Evolutionary conservation across 2,797 vertebrate genomes (phyloP).

Genomic region (Labroides dimidiatus): DNA sequence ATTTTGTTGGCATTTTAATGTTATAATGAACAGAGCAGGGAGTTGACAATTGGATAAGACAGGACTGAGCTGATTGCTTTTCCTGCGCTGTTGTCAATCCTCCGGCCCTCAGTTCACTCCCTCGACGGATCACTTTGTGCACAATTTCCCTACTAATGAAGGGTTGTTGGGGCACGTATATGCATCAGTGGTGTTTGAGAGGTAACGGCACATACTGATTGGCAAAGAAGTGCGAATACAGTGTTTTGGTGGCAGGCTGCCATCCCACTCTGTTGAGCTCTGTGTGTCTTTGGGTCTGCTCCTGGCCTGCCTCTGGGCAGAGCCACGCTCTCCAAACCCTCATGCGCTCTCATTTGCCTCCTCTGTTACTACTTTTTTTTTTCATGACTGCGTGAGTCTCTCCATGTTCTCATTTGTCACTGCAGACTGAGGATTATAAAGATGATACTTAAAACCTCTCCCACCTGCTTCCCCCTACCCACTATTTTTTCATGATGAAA

Average conservation of each 20-base stretch:
- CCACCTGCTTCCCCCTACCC: not conserved
- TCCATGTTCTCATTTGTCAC: constrained; percentile 25
- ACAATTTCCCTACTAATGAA: constrained; percentile 71
- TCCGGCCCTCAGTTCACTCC: constrained; percentile 44
- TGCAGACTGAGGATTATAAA: constrained; percentile 18
- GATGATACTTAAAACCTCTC: constrained; percentile 11
- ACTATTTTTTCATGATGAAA: constrained; percentile 26
- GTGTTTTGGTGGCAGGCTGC: constrained; percentile 39
- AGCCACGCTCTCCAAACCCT: constrained; percentile 28
- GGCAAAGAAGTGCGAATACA: constrained; percentile 38
- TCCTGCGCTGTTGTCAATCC: constrained; percentile 49
- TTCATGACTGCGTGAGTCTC: constrained; percentile 10
- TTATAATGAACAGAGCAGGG: constrained; percentile 3
- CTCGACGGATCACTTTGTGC: constrained; percentile 66
- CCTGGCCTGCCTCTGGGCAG: constrained; percentile 40
- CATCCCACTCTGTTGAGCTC: constrained; percentile 31
- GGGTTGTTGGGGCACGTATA: constrained; percentile 47
- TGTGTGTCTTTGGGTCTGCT: constrained; percentile 45
- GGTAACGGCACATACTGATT: constrained; percentile 58
- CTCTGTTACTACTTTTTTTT: constrained; percentile 17
- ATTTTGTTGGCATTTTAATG: not conserved
- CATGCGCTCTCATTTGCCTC: not conserved
- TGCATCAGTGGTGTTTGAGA: constrained; percentile 48
- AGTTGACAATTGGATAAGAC: not conserved
- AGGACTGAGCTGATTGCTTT: constrained; percentile 40